phyloP scores from a whole-genome alignment of 2,797 vertebrate genomes.

The Rhinichthys osculus region DNA sequence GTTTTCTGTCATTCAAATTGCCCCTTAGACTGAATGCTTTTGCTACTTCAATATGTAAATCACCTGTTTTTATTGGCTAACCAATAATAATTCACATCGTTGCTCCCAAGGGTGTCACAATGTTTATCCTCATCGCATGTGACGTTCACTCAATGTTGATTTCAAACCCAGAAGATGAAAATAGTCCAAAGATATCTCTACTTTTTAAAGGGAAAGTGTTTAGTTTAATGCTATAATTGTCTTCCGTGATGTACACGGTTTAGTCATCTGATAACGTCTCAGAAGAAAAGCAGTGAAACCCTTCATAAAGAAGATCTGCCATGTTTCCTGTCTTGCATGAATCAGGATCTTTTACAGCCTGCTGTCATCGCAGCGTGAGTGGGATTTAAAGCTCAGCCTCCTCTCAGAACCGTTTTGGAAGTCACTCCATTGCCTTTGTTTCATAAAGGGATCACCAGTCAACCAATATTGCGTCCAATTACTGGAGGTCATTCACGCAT shows the following conservation, averaged over 20 bases:
- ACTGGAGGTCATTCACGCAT: slow-evolving; percentile 43
- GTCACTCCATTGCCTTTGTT: slow-evolving; percentile 24
- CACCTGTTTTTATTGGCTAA: background rate
- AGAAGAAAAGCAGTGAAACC: background rate
- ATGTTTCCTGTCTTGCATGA: background rate
- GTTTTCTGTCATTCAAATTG: background rate
- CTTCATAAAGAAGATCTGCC: background rate
- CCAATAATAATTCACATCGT: background rate
- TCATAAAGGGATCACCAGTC: slow-evolving; percentile 17
- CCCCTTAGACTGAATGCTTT: background rate
- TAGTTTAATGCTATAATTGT: background rate
- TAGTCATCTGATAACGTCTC: background rate
- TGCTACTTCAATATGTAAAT: background rate
- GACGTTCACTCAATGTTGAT: background rate
- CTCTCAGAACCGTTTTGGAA: slow-evolving; percentile 9
- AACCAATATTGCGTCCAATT: slow-evolving; percentile 30
- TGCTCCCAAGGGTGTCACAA: background rate
- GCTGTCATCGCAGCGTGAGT: background rate
- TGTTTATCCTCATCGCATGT: background rate
- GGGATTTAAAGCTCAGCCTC: slow-evolving; percentile 21
- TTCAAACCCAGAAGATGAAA: background rate
- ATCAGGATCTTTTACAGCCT: slow-evolving; percentile 29
- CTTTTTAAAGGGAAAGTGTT: background rate
- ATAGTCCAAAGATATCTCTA: background rate
- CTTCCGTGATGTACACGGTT: background rate